These are phyloP conservation scores for Nibea albiflora DNA, from an alignment of 2,113 vertebrate species.

Conservation along the genomic window DNA sequence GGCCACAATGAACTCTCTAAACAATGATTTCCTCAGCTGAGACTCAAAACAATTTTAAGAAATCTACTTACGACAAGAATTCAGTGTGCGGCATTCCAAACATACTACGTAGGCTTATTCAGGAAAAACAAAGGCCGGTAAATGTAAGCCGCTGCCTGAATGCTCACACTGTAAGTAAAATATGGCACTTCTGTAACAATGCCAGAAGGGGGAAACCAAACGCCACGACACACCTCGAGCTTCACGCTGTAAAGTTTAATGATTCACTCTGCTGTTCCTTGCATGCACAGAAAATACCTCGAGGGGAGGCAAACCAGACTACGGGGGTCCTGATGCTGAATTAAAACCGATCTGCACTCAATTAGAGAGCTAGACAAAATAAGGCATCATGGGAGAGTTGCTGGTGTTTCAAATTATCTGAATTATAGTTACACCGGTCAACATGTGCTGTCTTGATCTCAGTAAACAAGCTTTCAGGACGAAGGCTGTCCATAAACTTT, in stretches of 20 bases:
- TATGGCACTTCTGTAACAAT: conserved; percentile 51
- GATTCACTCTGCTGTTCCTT: conserved; percentile 22
- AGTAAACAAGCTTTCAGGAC: not conserved
- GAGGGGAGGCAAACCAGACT: not conserved
- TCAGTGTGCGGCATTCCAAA: conserved; percentile 52
- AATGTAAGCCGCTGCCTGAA: conserved; percentile 33
- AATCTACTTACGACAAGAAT: conserved; percentile 65
- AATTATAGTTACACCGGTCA: not conserved
- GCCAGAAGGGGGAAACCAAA: conserved; percentile 73
- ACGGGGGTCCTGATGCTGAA: not conserved
- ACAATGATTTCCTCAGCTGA: conserved; percentile 39
- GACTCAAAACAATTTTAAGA: conserved; percentile 62
- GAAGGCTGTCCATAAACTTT: not conserved
- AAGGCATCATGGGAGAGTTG: not conserved
- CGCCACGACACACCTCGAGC: conserved; percentile 10
- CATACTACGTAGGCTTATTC: conserved; percentile 59
- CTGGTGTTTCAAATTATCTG: not conserved
- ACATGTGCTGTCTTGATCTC: not conserved
- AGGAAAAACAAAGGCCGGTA: conserved; percentile 37
- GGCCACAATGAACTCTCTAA: conserved; percentile 19
- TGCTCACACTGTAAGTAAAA: conserved; percentile 69
- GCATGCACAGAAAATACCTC: conserved; percentile 9
- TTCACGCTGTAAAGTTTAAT: conserved; percentile 34
- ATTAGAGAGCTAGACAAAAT: not conserved
- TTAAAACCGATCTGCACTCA: conserved; percentile 1